Conservation (phyloP, 2,113 vertebrate species). For the Channa maculata region DNA sequence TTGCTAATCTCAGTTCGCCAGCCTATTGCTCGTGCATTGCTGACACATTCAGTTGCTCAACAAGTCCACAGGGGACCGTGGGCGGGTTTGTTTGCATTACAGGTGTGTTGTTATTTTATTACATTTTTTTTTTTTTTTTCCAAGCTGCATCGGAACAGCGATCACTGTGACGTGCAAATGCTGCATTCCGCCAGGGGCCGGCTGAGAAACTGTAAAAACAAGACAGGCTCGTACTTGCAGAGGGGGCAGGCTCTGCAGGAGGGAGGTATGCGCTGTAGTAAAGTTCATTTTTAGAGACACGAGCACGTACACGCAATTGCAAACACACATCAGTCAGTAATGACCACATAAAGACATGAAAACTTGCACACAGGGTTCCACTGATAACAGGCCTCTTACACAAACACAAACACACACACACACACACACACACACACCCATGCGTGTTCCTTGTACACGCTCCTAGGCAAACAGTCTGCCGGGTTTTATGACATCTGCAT, state of each 20-base stretch:
- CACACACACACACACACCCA: conserved; percentile 6
- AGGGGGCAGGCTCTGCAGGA: conserved; percentile 11
- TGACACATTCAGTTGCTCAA: conserved; percentile 33
- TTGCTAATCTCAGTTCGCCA: too few species aligned
- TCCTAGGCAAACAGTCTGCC: conserved; percentile 32
- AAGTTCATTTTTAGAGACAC: conserved; percentile 32
- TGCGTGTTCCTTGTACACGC: neutral
- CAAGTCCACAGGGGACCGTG: conserved; percentile 19
- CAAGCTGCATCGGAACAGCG: conserved; percentile 1
- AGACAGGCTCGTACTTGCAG: conserved; percentile 57
- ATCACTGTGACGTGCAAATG: neutral
- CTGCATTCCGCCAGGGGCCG: conserved; percentile 20
- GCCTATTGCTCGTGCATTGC: conserved; percentile 14
- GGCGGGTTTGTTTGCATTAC: conserved; percentile 32
- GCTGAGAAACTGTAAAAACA: conserved; percentile 53
- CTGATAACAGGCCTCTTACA: neutral
- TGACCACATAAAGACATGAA: neutral
- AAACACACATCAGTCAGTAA: neutral
- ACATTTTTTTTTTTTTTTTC: conserved; percentile 21
- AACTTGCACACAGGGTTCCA: neutral
- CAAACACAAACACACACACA: neutral
- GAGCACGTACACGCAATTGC: conserved; percentile 2
- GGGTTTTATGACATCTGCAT: conserved; percentile 51
- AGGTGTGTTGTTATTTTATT: conserved; percentile 27
- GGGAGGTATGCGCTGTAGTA: conserved; percentile 38